phyloP scores from a whole-genome alignment of 2,797 vertebrate species.

The Arnoldichthys spilopterus region DNA sequence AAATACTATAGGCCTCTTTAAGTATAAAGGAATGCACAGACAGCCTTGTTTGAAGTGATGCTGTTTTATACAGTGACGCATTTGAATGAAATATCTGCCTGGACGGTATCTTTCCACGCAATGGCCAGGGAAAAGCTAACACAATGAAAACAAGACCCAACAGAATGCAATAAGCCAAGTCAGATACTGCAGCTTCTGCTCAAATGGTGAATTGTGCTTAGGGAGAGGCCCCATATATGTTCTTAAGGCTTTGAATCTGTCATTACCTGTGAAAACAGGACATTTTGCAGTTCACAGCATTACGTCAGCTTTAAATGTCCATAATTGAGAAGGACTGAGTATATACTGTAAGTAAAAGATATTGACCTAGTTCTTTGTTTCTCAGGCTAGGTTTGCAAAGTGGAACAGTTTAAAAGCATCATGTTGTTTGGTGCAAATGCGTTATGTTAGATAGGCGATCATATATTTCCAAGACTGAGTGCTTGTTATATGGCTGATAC shows the following conservation, averaged over 20 bases:
- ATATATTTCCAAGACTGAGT: constrained; percentile 40
- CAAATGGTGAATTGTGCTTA: constrained; percentile 81
- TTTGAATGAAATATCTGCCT: constrained; percentile 65
- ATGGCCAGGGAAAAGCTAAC: constrained; percentile 60
- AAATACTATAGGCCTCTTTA: constrained; percentile 53
- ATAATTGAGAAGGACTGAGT: constrained; percentile 65
- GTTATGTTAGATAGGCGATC: constrained; percentile 42
- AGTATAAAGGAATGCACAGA: constrained; percentile 67
- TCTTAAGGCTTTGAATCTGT: constrained; percentile 83
- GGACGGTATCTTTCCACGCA: constrained; percentile 65
- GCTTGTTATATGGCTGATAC: constrained; percentile 35
- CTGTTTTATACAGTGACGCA: constrained; percentile 76
- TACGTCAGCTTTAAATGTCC: constrained; percentile 73
- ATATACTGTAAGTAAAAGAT: constrained; percentile 46
- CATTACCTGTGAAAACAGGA: constrained; percentile 67
- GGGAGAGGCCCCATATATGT: constrained; percentile 74
- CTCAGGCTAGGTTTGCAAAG: constrained; percentile 78
- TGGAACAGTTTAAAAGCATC: constrained; percentile 61
- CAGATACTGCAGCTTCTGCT: constrained; percentile 69
- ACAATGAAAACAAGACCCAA: constrained; percentile 63
- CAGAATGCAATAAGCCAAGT: constrained; percentile 63
- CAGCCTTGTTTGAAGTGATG: constrained; percentile 68
- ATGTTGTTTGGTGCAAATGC: constrained; percentile 30
- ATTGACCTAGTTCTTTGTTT: constrained; percentile 28
- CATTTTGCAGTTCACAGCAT: constrained; percentile 61